Base-by-base conservation (phyloP, 2,113 vertebrate genomes). In the Pedionomus torquatus region DNA sequence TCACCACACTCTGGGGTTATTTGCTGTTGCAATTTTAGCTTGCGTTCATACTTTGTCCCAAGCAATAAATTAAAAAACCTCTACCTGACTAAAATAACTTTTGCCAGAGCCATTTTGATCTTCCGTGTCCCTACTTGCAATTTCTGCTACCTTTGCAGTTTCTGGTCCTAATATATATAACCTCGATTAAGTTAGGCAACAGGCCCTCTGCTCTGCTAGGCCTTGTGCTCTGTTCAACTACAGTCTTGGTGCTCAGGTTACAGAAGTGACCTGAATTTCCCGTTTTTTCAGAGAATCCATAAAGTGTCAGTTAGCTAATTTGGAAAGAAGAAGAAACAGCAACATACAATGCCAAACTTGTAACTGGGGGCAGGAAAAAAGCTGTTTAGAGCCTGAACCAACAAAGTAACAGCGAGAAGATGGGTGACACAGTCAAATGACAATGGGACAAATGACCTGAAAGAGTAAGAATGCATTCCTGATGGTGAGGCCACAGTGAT, bases 1-100 rank as follows among this genome's bases (percentile, higher is more conserved):
- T 94, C 4, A 65, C 74, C 65, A 91, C 25, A 87, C 81, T 97
- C 95, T 87, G 61, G 41, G 91, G 91, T 97, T 96, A 95, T 97
- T 97, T 95, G 94, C 94, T 93, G 39, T 90, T 96, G 95, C 91
- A 96, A 97, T 96, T 97, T 97, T 82, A 96, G 96, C 95, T 96
- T 95, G 94, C 65, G 17, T 88, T 87, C 69, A 93, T 96, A 97
- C 93, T 97, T 97, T 89, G 94, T 97, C 96, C 94, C 83, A 84
- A 52, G 95, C 41, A 92, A 94, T 87, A 87, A 96, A 92, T 88
- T 43, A 84, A 65, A 96, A 85, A 89, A 65, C 1, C 26, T 68
- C 68, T 83, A 83, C 13, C 4, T 76, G 74, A 94, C 94, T 91
- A 94, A 96, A 96, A 97, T 95, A 96, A 96, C 55, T 96, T 96